Evolutionary conservation across 2,888 invertebrate genomes (phyloP).

Genomic region (Margaritifera margaritifera): DNA sequence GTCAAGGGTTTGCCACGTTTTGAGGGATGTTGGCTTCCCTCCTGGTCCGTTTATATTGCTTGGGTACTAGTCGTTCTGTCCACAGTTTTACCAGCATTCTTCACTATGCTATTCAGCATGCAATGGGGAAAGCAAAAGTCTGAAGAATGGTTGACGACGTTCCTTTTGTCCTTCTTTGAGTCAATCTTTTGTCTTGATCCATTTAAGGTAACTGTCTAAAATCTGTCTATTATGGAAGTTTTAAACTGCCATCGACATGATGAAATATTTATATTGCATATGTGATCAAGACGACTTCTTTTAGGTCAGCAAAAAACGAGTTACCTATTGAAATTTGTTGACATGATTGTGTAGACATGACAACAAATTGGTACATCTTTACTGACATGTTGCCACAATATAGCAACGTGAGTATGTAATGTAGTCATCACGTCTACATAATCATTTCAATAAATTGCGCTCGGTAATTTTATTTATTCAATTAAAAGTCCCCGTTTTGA

Average conservation of each 20-base stretch:
- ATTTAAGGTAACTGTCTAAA: conserved; percentile 61
- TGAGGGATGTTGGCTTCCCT: conserved; percentile 26
- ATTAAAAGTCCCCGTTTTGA: too few species aligned
- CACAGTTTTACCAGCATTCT: conserved; percentile 34
- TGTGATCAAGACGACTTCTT: too few species aligned
- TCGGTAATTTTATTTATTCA: too few species aligned
- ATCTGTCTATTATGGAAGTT: neutral
- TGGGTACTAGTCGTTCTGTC: conserved; percentile 39
- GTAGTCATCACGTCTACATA: too few species aligned
- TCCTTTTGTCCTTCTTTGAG: conserved; percentile 69
- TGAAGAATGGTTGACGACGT: conserved; percentile 72
- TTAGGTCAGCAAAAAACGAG: too few species aligned
- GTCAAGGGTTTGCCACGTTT: conserved; percentile 34
- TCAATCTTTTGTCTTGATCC: conserved; percentile 71
- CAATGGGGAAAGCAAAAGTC: conserved; percentile 73
- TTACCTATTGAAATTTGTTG: too few species aligned
- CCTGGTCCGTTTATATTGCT: conserved; percentile 34
- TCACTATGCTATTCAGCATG: conserved; percentile 71
- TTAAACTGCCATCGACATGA: neutral
- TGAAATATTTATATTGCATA: too few species aligned
- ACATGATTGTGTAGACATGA: too few species aligned
- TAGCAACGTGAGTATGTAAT: too few species aligned
- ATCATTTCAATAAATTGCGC: too few species aligned
- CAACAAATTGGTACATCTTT: too few species aligned
- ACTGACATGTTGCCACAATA: too few species aligned